Evolutionary conservation across 2,113 vertebrate genomes (phyloP), one percentile per base, ranked within the genome.

Genomic region (Notarius lentiginosus): DNA sequence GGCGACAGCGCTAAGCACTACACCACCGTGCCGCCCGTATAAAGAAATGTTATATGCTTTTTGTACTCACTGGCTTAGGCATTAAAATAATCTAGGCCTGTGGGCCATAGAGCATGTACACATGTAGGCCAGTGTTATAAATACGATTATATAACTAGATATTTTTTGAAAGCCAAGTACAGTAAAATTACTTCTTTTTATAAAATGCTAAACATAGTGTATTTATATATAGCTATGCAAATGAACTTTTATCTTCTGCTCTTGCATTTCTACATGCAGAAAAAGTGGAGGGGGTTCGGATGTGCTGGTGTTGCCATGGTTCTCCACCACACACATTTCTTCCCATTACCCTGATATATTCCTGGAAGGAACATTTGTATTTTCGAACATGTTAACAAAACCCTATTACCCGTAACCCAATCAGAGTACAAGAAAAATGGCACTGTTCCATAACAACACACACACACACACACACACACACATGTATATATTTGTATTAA

Each of bases 271-370:
- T 70, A 80, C 11, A 83, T 82, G 61, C 47, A 65, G 79, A 86
- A 82, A 85, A 82, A 68, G 79, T 70, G 68, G 61, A 87, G 12
- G 27, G 56, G 24, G 51, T 65, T 66, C 53, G 73, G 73, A 83
- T 90, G 49, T 80, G 27, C 49, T 79, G 41, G 63, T 80, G 89
- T 89, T 89, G 89, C 89, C 84, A 89, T 90, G 89, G 89, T 86
- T 86, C 77, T 90, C 24, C 34, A 88, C 58, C 65, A 88, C 75
- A 88, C 68, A 82, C 60, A 86, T 84, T 49, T 86, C 47, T 75
- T 88, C 4, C 49, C 24, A 87, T 86, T 85, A 80, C 55, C 22
- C 47, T 79, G 34, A 89, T 87, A 75, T 82, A 82, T 66, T 82
- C 5, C 82, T 68, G 68, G 55, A 83, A 77, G 14, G 34, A 11